These are phyloP conservation scores for Drosophila lowei DNA, from an alignment of 1,140 invertebrate species.

Conservation along the genomic window DNA sequence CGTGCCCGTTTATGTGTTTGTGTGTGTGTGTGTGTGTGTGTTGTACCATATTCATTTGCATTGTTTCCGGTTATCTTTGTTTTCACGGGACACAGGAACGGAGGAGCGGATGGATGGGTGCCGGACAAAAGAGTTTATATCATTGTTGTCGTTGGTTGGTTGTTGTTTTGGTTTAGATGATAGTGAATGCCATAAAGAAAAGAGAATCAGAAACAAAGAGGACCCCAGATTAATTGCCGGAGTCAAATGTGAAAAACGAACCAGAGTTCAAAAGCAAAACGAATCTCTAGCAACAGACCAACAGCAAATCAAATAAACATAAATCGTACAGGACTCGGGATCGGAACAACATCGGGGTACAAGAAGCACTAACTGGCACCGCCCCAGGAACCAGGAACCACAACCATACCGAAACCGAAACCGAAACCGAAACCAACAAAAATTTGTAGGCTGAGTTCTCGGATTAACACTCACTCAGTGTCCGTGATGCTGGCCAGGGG, in stretches of 20 bases:
- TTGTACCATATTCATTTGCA: slow-evolving; percentile 59
- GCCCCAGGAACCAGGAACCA: too few species aligned
- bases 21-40: slow-evolving; percentile 24
- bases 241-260: slow-evolving; percentile 36
- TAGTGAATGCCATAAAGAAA: slow-evolving; percentile 33
- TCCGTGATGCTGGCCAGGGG: slow-evolving; percentile 86
- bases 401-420: neutral
- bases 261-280: slow-evolving; percentile 17
- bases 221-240: slow-evolving; percentile 49
- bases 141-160: slow-evolving; percentile 35
- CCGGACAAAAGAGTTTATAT: slow-evolving; percentile 39
- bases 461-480: slow-evolving; percentile 84
- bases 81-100: neutral
- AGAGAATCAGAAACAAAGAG: slow-evolving; percentile 26
- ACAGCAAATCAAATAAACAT: neutral
- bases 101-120: slow-evolving; percentile 2
- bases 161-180: slow-evolving; percentile 9
- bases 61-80: slow-evolving; percentile 66
- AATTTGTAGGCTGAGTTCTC: too few species aligned
- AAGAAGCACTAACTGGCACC: neutral
- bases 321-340: too few species aligned
- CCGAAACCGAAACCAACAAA: neutral
- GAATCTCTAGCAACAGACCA: slow-evolving; percentile 46
- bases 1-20: slow-evolving; percentile 27
- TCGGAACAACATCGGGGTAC: too few species aligned